phyloP scores from a whole-genome alignment of 2,113 vertebrate species.

The Erythrolamprus reginae region DNA sequence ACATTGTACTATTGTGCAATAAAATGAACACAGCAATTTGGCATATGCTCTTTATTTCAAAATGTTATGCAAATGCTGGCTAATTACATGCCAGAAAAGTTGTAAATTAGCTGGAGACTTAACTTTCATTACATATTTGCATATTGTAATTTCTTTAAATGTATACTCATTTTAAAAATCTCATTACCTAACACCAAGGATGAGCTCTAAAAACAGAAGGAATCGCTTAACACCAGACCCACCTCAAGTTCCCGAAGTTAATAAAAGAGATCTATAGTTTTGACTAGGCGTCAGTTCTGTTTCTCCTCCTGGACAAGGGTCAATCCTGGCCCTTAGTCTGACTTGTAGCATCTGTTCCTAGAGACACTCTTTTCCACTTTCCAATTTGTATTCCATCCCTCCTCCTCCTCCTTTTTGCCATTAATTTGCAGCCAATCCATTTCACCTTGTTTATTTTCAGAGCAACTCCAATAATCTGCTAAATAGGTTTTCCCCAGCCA shows the following conservation, averaged over 20 bases:
- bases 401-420: neutral
- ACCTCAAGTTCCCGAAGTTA: neutral
- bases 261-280: neutral
- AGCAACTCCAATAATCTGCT: conserved; percentile 8
- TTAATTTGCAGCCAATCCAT: conserved; percentile 13
- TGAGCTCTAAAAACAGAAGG: neutral
- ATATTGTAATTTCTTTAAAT: conserved; percentile 23
- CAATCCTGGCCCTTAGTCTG: neutral
- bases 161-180: conserved; percentile 7
- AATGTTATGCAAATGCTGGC: conserved; percentile 8
- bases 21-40: neutral
- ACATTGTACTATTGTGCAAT: conserved; percentile 1
- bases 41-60: neutral
- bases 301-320: neutral
- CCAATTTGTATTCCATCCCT: conserved; percentile 1
- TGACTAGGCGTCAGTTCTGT: neutral
- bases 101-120: conserved; percentile 10
- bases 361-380: neutral
- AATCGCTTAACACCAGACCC: neutral
- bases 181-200: neutral
- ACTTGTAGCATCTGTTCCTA: neutral
- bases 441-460: conserved; percentile 22
- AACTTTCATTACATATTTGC: conserved; percentile 18
- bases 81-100: conserved; percentile 15
- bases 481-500: conserved; percentile 10